Percentiles rank a stretch among this genome's conserved stretches.
Evolutionary conservation across 2,113 vertebrate species (phyloP).

Genomic region (Zosterops japonicus): DNA sequence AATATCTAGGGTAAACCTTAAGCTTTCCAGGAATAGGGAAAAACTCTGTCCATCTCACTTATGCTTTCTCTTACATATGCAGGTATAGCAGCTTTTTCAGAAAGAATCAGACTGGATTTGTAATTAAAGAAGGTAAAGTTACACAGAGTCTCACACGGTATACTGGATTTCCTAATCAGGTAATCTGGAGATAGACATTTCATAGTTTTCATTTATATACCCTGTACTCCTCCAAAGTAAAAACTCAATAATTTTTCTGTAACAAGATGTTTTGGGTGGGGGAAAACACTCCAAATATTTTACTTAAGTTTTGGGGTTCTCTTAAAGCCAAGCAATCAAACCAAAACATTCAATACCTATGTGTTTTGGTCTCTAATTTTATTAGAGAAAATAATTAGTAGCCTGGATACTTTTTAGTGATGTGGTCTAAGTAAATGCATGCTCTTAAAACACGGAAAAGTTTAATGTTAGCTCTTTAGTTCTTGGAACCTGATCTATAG

Average conservation of each 20-base stretch:
- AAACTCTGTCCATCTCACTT: not conserved
- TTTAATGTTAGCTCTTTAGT: slow-evolving; percentile 24
- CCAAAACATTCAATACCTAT: not conserved
- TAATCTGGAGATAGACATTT: not conserved
- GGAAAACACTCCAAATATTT: not conserved
- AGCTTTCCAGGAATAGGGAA: not conserved
- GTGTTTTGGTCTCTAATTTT: not conserved
- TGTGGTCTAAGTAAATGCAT: not conserved
- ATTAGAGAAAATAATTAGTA: not conserved
- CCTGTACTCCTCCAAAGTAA: not conserved
- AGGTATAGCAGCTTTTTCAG: not conserved
- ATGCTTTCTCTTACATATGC: not conserved
- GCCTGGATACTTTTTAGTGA: not conserved
- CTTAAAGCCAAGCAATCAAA: not conserved
- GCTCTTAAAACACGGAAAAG: not conserved
- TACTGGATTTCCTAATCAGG: not conserved
- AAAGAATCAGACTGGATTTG: not conserved
- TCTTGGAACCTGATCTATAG: slow-evolving; percentile 49
- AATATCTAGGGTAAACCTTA: not conserved
- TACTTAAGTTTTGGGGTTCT: not conserved
- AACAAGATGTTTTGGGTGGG: not conserved
- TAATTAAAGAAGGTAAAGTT: not conserved
- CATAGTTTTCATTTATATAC: not conserved
- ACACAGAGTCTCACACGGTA: not conserved
- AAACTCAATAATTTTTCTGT: not conserved